phyloP scores from a whole-genome alignment of 2,888 invertebrate species.

The Saturnia pavonia region DNA sequence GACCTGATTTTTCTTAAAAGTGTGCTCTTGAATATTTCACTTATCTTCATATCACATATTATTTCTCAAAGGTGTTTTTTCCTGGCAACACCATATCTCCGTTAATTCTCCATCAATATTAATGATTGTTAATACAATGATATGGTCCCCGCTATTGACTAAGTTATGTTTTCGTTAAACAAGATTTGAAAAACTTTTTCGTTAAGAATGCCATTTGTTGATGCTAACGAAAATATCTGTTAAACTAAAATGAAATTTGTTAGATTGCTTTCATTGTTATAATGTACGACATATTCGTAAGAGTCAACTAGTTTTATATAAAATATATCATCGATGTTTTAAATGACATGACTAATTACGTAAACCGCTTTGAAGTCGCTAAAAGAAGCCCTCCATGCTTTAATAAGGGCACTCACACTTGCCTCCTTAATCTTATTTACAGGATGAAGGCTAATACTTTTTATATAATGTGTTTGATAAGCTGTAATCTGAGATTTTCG shows the following conservation, averaged over 20 bases:
- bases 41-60: not conserved
- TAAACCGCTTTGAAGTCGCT: constrained; percentile 14
- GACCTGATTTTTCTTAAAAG: constrained; percentile 22
- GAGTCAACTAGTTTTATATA: not conserved
- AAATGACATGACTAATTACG: constrained; percentile 3
- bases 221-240: too few relatives aligned
- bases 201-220: too few relatives aligned
- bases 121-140: too few relatives aligned
- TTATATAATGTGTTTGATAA: constrained; percentile 42
- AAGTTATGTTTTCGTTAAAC: too few relatives aligned
- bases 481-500: constrained; percentile 33
- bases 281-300: too few relatives aligned
- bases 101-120: too few relatives aligned
- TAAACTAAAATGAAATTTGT: too few relatives aligned
- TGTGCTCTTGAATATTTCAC: constrained; percentile 25
- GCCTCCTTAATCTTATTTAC: constrained; percentile 49
- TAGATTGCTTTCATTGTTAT: too few relatives aligned
- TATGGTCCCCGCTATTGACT: too few relatives aligned
- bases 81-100: too few relatives aligned
- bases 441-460: constrained; percentile 39
- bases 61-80: not conserved
- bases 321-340: not conserved
- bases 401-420: constrained; percentile 39
- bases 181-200: too few relatives aligned
- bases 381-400: constrained; percentile 42